A percentile compares a stretch with the other conserved stretches of the same genome.
Evolutionary conservation across 92 coral and sea anemone genomes (phyloP).

Genomic region (Heliopora coerulea): DNA sequence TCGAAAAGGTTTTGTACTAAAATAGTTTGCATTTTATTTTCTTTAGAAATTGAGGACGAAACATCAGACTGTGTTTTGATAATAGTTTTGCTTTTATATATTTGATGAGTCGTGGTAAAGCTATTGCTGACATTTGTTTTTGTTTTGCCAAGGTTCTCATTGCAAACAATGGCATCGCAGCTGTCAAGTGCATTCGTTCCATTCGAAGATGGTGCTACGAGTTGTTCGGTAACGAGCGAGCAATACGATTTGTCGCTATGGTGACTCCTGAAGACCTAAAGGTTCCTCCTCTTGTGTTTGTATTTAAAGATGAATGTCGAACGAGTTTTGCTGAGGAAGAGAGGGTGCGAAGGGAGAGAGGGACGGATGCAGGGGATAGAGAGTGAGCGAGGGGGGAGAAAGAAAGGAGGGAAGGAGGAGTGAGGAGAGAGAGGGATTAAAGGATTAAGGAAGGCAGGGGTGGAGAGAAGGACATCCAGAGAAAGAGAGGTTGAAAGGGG

Average conservation of each 20-base stretch:
- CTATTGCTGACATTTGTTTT: neutral
- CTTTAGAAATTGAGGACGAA: neutral
- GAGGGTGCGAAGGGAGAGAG: no score
- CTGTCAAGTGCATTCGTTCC: slow-evolving; percentile 98
- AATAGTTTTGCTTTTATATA: neutral
- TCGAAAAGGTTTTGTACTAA: slow-evolving; percentile 65
- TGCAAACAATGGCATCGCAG: slow-evolving; percentile 99
- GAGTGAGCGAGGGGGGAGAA: no score
- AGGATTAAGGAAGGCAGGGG: no score
- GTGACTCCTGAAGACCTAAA: slow-evolving; percentile 97
- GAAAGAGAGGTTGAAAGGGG: no score
- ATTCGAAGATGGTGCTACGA: slow-evolving; percentile 96
- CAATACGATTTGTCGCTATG: slow-evolving; percentile 95
- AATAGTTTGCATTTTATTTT: neutral
- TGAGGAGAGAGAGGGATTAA: no score
- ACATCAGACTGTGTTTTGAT: neutral
- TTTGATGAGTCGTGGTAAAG: neutral
- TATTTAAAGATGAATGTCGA: no score
- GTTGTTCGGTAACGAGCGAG: slow-evolving; percentile 92
- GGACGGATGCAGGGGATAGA: no score
- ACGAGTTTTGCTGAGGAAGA: no score
- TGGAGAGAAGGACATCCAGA: no score
- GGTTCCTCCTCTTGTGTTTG: slow-evolving; percentile 49
- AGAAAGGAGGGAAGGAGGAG: no score
- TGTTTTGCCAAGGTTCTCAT: slow-evolving; percentile 65